Conservation (phyloP, 2,888 invertebrate genomes). For the Yponomeuta malinellus region DNA sequence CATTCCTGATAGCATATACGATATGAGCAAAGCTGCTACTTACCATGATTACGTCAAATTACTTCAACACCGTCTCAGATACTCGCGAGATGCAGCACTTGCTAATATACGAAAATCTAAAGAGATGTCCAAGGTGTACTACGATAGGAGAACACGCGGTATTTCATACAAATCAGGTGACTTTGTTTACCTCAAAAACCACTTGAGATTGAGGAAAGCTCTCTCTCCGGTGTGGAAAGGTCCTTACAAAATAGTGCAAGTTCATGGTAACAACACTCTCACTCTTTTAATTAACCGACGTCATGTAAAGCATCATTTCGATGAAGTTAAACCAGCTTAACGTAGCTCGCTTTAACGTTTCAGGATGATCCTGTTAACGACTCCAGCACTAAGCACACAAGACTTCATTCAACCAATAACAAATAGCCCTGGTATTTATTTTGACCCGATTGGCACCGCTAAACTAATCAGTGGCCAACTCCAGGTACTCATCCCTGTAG, state of each 20-base stretch:
- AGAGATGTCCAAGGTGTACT: too few relatives aligned
- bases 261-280: slow-evolving; percentile 25
- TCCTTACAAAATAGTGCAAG: slow-evolving; percentile 26
- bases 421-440: slow-evolving; percentile 22
- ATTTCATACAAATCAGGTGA: slow-evolving; percentile 14
- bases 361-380: slow-evolving; percentile 13
- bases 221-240: slow-evolving; percentile 27
- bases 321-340: slow-evolving; percentile 21
- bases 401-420: not conserved
- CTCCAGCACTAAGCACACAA: slow-evolving; percentile 8
- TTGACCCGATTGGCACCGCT: slow-evolving; percentile 23
- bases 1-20: slow-evolving; percentile 29
- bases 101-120: too few relatives aligned
- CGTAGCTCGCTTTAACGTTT: slow-evolving; percentile 12
- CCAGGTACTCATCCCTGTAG: slow-evolving; percentile 22
- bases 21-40: slow-evolving; percentile 12
- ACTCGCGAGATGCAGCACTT: slow-evolving; percentile 26
- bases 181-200: slow-evolving; percentile 12
- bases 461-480: slow-evolving; percentile 21
- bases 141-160: slow-evolving; percentile 1
- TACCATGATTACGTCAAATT: slow-evolving; percentile 12
- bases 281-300: slow-evolving; percentile 25
- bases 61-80: slow-evolving; percentile 20
- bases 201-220: too few relatives aligned
- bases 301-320: slow-evolving; percentile 23